phyloP scores from a whole-genome alignment of 1,140 invertebrate genomes.

The Caenorhabditis inopinata region DNA sequence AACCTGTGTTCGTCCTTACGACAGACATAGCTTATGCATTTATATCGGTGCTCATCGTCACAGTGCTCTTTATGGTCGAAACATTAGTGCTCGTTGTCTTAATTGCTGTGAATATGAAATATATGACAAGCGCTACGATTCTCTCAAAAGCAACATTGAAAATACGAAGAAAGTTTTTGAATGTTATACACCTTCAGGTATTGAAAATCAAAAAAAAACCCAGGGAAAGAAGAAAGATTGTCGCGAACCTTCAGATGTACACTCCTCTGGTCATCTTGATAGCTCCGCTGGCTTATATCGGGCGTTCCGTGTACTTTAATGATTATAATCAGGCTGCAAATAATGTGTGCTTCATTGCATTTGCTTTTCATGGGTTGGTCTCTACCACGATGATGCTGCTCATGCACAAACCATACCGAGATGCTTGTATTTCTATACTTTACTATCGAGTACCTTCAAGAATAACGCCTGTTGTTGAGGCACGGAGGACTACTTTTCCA shows the following conservation, averaged over 20 bases:
- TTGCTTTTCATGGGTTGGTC: not conserved
- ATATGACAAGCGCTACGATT: not conserved
- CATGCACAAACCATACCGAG: not conserved
- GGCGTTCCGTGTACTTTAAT: not conserved
- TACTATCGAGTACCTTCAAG: too few species aligned
- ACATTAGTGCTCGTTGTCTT: not conserved
- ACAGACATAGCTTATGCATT: not conserved
- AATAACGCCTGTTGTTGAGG: too few species aligned
- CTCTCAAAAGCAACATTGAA: not conserved
- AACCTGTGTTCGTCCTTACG: not conserved
- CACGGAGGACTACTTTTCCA: too few species aligned
- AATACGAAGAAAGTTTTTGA: not conserved
- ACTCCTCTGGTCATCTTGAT: not conserved
- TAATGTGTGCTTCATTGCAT: not conserved
- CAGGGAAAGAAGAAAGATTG: too few species aligned
- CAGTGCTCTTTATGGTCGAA: not conserved
- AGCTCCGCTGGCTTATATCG: not conserved
- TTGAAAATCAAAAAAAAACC: too few species aligned
- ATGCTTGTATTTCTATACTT: not conserved
- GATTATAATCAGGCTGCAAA: not conserved
- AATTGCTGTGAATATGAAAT: not conserved
- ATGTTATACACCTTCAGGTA: slow-evolving; percentile 7
- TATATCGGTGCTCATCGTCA: not conserved
- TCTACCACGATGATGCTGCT: not conserved
- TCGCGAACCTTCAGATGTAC: not conserved